Evolutionary conservation across 2,113 vertebrate genomes (phyloP), one percentile per base, ranked within the genome.

Genomic region (Charina bottae): DNA sequence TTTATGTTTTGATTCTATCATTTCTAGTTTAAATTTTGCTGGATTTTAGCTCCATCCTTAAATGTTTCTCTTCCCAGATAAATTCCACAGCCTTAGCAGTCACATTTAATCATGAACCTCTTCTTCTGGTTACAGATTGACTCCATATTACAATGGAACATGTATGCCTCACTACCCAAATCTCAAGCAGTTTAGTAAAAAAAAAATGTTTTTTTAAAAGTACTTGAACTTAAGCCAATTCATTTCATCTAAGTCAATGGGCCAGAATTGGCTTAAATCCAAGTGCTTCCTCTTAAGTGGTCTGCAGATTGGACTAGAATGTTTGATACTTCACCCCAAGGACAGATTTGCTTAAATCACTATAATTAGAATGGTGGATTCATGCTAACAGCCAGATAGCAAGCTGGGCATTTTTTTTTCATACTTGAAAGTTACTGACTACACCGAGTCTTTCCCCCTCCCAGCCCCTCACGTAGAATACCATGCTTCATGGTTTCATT

Each of bases 221-320:
- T 42, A 17, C 12, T 89, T 92, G 87, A 59, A 64, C 13, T 64
- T 92, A 85, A 92, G 91, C 87, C 91, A 92, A 33, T 42, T 89
- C 78, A 64, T 89, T 92, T 92, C 72, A 92, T 89, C 87, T 89
- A 89, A 92, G n/a, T 92, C 87, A 92, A 62, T 89, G 78, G 87
- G 46, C 89, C 58, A 49, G 62, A 84, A 64, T 33, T 92, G 91
- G 91, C 91, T 85, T 89, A 84, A 89, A 85, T 92, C 87, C 85
- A 89, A 89, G 56, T 62, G 89, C 49, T 89, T 92, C 46, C 60
- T 58, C 6, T 64, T 89, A 92, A 85, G 87, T 85, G 78, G 78
- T 83, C 78, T 92, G n/a, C 87, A 92, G 72, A 85, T 62, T 62
- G 17, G 78, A 26, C 42, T 55, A 85, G 46, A 92, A 89, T 33